phyloP scores from a whole-genome alignment of 2,113 vertebrate genomes.

The Rallus limicola region DNA sequence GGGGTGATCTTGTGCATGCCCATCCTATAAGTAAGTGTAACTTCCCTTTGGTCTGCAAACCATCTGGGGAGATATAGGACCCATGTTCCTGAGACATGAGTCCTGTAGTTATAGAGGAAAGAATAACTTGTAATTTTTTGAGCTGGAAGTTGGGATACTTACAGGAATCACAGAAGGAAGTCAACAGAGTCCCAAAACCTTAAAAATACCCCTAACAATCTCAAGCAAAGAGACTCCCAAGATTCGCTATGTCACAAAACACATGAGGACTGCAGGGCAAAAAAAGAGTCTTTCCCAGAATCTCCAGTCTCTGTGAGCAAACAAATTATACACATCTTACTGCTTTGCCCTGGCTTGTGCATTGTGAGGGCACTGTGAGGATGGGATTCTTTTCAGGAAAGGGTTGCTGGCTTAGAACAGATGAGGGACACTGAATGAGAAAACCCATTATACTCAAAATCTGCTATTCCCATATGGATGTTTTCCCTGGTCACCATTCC shows the following conservation, averaged over 20 bases:
- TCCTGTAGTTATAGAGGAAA: neutral
- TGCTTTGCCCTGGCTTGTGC: rapidly evolving
- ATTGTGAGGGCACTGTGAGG: neutral
- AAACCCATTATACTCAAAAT: neutral
- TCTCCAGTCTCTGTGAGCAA: neutral
- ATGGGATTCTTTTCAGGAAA: neutral
- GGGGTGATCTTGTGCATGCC: neutral
- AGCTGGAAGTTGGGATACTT: neutral
- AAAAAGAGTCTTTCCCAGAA: neutral
- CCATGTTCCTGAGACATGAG: neutral
- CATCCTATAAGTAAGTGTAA: neutral
- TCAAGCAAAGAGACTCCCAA: neutral
- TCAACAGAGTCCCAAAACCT: neutral
- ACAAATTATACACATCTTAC: neutral
- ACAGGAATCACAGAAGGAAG: neutral
- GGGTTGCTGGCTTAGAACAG: neutral
- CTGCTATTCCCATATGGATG: neutral
- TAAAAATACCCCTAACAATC: neutral
- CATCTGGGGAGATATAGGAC: neutral
- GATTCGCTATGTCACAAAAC: neutral
- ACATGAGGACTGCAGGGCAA: neutral
- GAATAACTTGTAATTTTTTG: neutral
- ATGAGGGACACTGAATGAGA: neutral
- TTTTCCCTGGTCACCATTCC: neutral
- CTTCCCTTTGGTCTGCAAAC: neutral